Conservation (phyloP, 2,113 vertebrate genomes). For the Todiramphus saurophagus region DNA sequence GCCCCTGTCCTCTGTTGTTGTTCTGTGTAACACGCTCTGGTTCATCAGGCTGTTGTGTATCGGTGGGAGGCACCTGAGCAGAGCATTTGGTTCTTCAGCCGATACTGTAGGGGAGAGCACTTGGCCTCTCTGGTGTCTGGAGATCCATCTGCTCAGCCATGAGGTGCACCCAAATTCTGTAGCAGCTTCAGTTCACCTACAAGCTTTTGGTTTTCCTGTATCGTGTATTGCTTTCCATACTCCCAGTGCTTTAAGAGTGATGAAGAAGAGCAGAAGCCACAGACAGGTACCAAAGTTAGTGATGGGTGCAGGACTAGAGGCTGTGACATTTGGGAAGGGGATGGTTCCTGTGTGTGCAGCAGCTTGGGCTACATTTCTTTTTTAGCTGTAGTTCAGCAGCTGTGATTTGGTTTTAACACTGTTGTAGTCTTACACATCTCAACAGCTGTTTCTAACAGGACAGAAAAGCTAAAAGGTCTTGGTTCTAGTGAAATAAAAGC, state of each 20-base stretch:
- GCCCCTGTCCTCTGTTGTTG: not conserved
- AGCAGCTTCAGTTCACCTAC: not conserved
- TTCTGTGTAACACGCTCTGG: not conserved
- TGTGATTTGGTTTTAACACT: not conserved
- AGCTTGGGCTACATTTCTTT: not conserved
- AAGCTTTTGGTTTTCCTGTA: not conserved
- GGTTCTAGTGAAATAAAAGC: not conserved
- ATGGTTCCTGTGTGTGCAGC: not conserved
- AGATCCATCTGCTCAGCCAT: not conserved
- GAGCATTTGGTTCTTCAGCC: not conserved
- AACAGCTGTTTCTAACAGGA: not conserved
- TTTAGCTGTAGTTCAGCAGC: not conserved
- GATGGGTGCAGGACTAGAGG: not conserved
- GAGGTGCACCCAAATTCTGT: not conserved
- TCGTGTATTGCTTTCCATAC: not conserved
- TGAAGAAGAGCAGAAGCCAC: not conserved
- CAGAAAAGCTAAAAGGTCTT: not conserved
- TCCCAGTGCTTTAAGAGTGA: not conserved
- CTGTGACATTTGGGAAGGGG: not conserved
- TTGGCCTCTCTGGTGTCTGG: not conserved
- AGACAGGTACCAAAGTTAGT: not conserved
- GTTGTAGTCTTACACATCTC: not conserved
- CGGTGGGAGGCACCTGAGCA: not conserved
- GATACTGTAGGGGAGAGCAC: fast-evolving
- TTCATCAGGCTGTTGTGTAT: not conserved